Base-by-base conservation (phyloP, 2,797 vertebrate species). In the Karalla daura region DNA sequence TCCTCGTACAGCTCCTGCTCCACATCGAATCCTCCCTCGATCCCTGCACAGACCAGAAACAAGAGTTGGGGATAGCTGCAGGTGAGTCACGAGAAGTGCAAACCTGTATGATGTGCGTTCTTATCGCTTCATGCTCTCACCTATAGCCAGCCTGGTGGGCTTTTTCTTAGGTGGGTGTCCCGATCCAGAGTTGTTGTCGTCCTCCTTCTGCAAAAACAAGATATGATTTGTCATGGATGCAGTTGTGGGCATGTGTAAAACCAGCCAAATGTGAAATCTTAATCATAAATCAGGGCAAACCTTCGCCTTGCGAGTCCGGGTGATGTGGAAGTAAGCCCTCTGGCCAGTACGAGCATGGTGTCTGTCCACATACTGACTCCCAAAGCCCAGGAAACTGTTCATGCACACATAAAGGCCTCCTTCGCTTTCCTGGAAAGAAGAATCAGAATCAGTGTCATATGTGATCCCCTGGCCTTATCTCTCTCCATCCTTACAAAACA, bases 141-240 rank as follows among this genome's bases (percentile, higher is more conserved):
- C 98, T 66, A 99, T 99, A 28, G 98, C 98, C 85, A 99, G 54
- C 39, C 98, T 95, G 43, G 98, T 99, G 52, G 98, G 98, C 89
- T 99, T 99, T 94, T 99, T 99, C 81, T 98, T 95, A 0, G 98
- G 98, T 0, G 98, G 98, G 77, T 99, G 98, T 62, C 96, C 98
- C 63, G 95, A 95, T 78, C 94, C 95, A 75, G 95, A 92, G 64
- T 87, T 95, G 39, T 72, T 76, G 23, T 99, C 97, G 64, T 98
- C 97, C 85, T 98, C 96, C 78, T 96, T 97, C 96, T 98, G 56
- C 1, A 41, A 74, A n/a, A 64, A 86, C 7, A 40, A 63, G 3
- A 66, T 1, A 51, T 0, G 0, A 17, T 1, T 28, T 15, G 11
- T 20, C 24, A 41, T 50, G 9, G 10, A 59, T 43, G 8, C 15